These are phyloP conservation scores for Glyphotaelius pellucidus DNA, from an alignment of 2,888 invertebrate species.

Conservation along the genomic window DNA sequence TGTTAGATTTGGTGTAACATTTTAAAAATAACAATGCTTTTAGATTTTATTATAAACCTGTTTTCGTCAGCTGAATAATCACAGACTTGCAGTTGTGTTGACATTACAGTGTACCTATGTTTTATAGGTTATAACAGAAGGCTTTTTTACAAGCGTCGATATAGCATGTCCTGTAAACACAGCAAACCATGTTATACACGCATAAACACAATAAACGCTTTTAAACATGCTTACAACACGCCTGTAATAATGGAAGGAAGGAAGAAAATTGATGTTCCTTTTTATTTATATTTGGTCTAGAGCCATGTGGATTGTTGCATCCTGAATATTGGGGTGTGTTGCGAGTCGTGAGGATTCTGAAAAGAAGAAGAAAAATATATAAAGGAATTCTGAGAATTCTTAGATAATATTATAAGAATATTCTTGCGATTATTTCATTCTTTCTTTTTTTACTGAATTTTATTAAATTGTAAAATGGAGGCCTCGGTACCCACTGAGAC, in stretches of 20 bases:
- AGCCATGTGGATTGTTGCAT: neutral
- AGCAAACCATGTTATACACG: neutral
- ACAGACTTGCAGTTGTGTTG: neutral
- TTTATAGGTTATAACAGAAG: neutral
- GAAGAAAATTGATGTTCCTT: neutral
- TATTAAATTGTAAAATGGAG: no score
- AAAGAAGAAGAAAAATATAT: no score
- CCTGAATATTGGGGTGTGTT: no score
- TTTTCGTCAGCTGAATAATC: neutral
- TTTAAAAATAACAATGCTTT: neutral
- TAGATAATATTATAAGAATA: no score
- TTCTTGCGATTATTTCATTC: no score
- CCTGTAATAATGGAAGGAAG: neutral
- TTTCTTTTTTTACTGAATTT: no score
- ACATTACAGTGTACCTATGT: neutral
- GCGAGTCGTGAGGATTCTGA: no score
- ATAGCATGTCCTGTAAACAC: neutral
- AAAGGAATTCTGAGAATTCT: no score
- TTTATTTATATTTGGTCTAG: neutral
- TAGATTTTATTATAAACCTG: neutral
- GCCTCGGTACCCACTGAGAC: no score
- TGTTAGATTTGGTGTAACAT: neutral
- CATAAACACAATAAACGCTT: neutral
- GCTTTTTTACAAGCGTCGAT: neutral
- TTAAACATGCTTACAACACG: neutral